Evolutionary conservation across 2,888 invertebrate species (phyloP).

Genomic region (Muschampia plurimacula): DNA sequence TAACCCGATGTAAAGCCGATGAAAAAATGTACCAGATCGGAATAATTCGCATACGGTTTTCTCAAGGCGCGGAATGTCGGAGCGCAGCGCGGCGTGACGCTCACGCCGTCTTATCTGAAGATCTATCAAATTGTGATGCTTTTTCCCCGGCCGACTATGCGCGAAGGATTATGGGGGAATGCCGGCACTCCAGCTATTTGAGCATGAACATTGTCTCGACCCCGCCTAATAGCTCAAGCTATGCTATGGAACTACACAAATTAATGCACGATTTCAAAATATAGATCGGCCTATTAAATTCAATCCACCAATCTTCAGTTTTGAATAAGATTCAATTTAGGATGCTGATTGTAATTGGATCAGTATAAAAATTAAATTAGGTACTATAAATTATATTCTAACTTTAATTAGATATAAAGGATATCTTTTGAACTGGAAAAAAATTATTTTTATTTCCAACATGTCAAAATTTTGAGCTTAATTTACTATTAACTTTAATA

Average conservation of each 20-base stretch:
- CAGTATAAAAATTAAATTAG: no score
- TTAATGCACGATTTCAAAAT: constrained; percentile 3
- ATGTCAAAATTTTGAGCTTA: no score
- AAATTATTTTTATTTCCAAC: no score
- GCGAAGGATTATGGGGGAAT: constrained; percentile 59
- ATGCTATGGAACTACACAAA: constrained; percentile 22
- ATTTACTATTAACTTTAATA: no score
- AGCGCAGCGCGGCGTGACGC: constrained; percentile 62
- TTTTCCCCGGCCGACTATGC: constrained; percentile 55
- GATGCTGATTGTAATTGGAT: no score
- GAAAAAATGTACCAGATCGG: constrained; percentile 37
- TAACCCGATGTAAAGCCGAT: constrained; percentile 60
- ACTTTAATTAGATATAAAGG: no score
- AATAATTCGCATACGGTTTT: constrained; percentile 42
- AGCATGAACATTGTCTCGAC: constrained; percentile 48
- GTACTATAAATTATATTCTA: no score
- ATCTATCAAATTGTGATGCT: constrained; percentile 66
- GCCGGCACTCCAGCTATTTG: constrained; percentile 51
- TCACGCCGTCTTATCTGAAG: constrained; percentile 57
- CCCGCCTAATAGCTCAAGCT: constrained; percentile 43
- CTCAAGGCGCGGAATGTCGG: constrained; percentile 58
- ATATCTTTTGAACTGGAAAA: no score
- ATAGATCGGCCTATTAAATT: no score
- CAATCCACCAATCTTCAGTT: no score
- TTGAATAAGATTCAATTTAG: no score